Base-by-base conservation (phyloP, 2,113 vertebrate species). In the Lates calcarifer region DNA sequence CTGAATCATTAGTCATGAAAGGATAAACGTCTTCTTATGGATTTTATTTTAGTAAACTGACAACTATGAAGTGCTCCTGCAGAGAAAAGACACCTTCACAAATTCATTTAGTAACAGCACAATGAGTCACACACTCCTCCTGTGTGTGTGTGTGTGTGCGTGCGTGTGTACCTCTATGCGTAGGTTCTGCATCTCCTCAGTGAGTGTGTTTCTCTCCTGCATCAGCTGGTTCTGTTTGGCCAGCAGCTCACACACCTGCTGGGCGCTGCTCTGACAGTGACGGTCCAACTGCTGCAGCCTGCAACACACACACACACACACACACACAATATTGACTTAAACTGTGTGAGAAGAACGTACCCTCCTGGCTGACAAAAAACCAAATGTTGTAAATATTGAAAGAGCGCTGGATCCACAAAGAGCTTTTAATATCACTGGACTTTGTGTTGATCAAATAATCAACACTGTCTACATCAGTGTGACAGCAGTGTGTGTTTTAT, bases 201-300 rank as follows among this genome's bases (percentile, higher is more conserved):
- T 87, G 51, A 97, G 96, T 69, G 84, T 90, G 90, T 97, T 96
- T 74, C 95, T 95, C 93, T 99, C 96, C 90, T 95, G 93, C 86
- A 97, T 95, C 77, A 98, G 96, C 91, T 96, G 94, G 89, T 95
- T 97, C 95, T 98, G 97, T 92, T 94, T 96, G 94, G 88, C 93
- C 89, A 99, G 96, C 76, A 99, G 86, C 92, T 96, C 96, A 86
- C 96, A 95, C 91, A 98, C 95, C 92, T 99, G 97, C 95, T 95
- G 96, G 74, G 97, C 96, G 29, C 96, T 96, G 91, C 90, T 91
- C 95, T 98, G 96, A 94, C 97, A 94, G 87, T 97, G 96, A 91
- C 94, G 94, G 88, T 98, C 97, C 93, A 98, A 96, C 94, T 99
- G 97, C 89, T 94, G 93, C 86, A 99, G 95, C 94, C 98, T 99